A percentile compares a stretch with the other conserved stretches of the same genome.
Evolutionary conservation across 2,797 vertebrate species (phyloP).

Genomic region (Martes flavigula): DNA sequence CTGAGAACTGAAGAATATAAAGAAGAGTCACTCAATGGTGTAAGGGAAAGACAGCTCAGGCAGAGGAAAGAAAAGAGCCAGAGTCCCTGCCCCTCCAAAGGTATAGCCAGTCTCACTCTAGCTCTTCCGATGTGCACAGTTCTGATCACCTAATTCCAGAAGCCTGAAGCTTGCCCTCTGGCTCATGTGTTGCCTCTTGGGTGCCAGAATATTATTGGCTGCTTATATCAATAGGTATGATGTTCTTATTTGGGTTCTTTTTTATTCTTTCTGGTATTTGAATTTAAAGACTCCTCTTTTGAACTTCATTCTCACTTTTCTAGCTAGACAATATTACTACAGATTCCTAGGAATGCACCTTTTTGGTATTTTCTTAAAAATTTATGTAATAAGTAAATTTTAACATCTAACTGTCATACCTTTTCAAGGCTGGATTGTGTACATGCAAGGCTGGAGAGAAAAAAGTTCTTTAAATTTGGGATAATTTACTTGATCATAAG

Average conservation of each 20-base stretch:
- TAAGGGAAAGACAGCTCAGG: neutral
- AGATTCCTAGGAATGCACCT: neutral
- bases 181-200: neutral
- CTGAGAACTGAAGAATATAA: neutral
- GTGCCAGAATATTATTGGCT: neutral
- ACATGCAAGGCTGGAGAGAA: neutral
- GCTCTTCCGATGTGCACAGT: neutral
- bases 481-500: neutral
- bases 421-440: neutral
- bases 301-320: neutral
- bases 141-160: neutral
- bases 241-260: neutral
- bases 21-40: neutral
- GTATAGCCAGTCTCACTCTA: neutral
- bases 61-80: neutral
- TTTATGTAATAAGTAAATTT: neutral
- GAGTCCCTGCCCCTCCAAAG: fast-evolving
- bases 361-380: neutral
- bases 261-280: neutral
- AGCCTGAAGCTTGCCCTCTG: neutral
- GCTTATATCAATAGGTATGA: no score
- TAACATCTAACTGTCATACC: neutral
- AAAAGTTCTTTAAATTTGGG: neutral
- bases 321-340: neutral
- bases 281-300: neutral